A percentile compares a stretch with the other conserved stretches of the same genome.
These are phyloP conservation scores for Lynx canadensis DNA, from an alignment of 2,113 vertebrate genomes.

Conservation along the genomic window DNA sequence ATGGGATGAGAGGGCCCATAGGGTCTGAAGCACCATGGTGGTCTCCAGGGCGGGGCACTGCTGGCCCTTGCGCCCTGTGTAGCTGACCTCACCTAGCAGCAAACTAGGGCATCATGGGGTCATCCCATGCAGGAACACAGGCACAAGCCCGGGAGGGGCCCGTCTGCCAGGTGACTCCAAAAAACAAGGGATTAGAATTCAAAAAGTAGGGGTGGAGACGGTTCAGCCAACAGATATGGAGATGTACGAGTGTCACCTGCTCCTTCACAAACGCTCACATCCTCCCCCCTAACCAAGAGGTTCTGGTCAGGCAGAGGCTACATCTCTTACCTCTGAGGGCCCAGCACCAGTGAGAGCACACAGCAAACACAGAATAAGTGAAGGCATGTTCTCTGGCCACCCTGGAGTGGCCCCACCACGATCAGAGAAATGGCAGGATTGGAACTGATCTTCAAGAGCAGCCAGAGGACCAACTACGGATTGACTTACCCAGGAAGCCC, in stretches of 20 bases:
- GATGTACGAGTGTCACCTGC: not conserved
- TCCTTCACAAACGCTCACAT: not conserved
- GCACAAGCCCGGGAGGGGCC: not conserved
- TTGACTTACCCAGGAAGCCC: not conserved
- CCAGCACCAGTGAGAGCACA: not conserved
- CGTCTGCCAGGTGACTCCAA: fast-evolving
- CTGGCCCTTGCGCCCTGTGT: fast-evolving
- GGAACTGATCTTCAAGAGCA: not conserved
- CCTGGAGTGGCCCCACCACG: not conserved
- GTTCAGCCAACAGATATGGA: not conserved
- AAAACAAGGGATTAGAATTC: not conserved
- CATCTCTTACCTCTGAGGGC: not conserved
- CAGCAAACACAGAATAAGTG: not conserved
- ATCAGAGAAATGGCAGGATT: no score
- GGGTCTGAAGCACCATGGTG: not conserved
- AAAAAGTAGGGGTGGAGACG: not conserved
- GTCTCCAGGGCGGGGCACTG: not conserved
- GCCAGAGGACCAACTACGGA: not conserved
- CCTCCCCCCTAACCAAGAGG: not conserved
- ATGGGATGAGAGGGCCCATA: fast-evolving
- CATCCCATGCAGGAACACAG: not conserved
- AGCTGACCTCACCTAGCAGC: not conserved
- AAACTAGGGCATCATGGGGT: not conserved
- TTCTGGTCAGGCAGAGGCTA: not conserved
- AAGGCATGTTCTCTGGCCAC: fast-evolving